Evolutionary conservation across 53 echinoderm and acorn worm genomes (phyloP).

Genomic region (Arbacia lixula): DNA sequence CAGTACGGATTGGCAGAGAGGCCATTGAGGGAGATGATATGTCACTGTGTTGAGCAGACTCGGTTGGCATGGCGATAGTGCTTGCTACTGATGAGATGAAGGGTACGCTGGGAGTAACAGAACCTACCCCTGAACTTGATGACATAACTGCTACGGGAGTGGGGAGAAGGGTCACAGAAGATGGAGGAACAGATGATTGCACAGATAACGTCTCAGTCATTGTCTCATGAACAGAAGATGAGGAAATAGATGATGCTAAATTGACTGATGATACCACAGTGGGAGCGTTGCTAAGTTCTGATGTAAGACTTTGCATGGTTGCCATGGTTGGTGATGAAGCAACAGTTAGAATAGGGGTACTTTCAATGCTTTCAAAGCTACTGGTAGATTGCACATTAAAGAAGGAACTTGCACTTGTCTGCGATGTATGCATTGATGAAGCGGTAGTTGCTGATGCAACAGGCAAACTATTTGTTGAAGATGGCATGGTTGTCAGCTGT

Average conservation of each 20-base stretch:
- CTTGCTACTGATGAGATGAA: not conserved
- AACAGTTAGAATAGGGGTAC: too few relatives aligned
- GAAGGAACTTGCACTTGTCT: too few relatives aligned
- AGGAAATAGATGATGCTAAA: not conserved
- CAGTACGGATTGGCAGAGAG: not conserved
- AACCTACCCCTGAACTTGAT: not conserved
- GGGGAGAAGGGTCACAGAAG: not conserved
- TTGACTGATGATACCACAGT: not conserved
- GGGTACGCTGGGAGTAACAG: conserved; percentile 15
- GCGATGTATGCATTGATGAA: conserved; percentile 1
- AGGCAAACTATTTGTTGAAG: not conserved
- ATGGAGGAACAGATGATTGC: conserved; percentile 13
- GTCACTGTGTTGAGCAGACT: too few relatives aligned
- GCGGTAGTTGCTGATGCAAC: not conserved
- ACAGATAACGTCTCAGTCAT: not conserved
- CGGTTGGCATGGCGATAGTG: not conserved
- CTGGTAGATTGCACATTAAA: too few relatives aligned
- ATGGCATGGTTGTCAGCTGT: not conserved
- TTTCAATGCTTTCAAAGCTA: too few relatives aligned
- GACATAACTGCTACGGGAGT: not conserved
- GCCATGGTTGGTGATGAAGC: too few relatives aligned
- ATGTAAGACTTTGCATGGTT: too few relatives aligned
- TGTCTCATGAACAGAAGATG: not conserved
- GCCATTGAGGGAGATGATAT: too few relatives aligned
- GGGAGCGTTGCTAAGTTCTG: not conserved